These are phyloP conservation scores for Masnerella sp. DNA, from an alignment of 2,888 invertebrate genomes.

Conservation along the genomic window DNA sequence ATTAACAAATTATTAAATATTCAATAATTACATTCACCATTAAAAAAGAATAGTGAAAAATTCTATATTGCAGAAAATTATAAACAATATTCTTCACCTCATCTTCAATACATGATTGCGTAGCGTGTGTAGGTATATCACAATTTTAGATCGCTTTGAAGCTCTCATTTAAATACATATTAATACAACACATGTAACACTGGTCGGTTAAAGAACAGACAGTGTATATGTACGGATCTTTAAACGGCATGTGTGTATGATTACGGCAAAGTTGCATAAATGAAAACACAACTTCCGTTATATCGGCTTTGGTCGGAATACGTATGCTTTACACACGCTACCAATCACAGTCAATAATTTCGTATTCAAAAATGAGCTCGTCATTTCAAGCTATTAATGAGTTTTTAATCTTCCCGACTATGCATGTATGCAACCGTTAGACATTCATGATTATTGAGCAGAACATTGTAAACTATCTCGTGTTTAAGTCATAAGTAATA, in stretches of 20 bases:
- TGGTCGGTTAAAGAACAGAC: constrained; percentile 40
- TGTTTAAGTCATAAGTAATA: neutral
- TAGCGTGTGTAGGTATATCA: constrained; percentile 36
- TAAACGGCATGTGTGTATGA: no score
- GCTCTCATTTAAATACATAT: constrained; percentile 73
- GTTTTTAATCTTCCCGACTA: neutral
- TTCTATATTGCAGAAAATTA: no score
- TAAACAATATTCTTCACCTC: no score
- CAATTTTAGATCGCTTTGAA: constrained; percentile 70
- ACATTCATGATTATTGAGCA: neutral
- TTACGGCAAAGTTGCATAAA: constrained; percentile 30
- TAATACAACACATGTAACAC: constrained; percentile 70
- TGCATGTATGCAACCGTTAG: neutral
- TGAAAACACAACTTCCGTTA: constrained; percentile 29
- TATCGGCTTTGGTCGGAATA: constrained; percentile 7
- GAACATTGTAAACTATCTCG: neutral
- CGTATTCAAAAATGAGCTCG: constrained; percentile 19
- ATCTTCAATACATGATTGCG: constrained; percentile 22
- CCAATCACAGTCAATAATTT: constrained; percentile 26
- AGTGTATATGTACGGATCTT: constrained; percentile 17
- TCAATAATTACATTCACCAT: no score
- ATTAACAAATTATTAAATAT: no score
- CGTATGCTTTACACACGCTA: constrained; percentile 13
- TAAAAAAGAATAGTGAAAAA: no score
- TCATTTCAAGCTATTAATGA: constrained; percentile 14